These are phyloP conservation scores for Germaria angustata DNA, from an alignment of 2,888 invertebrate species.

Conservation along the genomic window DNA sequence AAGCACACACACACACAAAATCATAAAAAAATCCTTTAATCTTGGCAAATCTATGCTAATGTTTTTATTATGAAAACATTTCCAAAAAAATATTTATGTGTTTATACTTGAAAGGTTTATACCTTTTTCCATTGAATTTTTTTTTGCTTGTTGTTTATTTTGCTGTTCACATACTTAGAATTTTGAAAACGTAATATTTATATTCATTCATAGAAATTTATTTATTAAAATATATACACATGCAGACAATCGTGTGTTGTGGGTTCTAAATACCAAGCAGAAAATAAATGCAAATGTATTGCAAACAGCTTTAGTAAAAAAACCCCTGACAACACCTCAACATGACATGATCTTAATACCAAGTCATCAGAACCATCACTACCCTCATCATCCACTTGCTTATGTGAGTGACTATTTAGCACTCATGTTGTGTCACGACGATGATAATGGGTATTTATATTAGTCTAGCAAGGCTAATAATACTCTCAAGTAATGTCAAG, in stretches of 20 bases:
- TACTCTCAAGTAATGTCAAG: constrained; percentile 11
- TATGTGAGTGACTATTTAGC: neutral
- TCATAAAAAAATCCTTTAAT: neutral
- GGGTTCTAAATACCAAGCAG: constrained; percentile 24
- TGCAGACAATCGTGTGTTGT: too few species aligned
- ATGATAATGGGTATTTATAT: constrained; percentile 7
- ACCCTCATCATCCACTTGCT: neutral
- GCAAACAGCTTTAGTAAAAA: neutral
- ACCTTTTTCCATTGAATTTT: neutral
- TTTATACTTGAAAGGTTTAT: neutral
- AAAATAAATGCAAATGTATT: constrained; percentile 22
- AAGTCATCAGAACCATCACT: constrained; percentile 30
- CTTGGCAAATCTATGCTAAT: constrained; percentile 19
- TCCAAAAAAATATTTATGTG: constrained; percentile 10
- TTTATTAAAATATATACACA: neutral
- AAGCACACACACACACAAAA: neutral
- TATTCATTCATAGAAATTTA: neutral
- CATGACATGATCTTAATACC: constrained; percentile 52
- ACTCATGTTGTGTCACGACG: neutral
- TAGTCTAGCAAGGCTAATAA: constrained; percentile 8
- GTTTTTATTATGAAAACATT: constrained; percentile 35
- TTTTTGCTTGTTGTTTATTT: neutral
- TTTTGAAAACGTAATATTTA: neutral
- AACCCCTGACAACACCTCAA: constrained; percentile 13
- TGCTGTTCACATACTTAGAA: constrained; percentile 11